Percentiles rank a stretch among this genome's conserved stretches.
Conservation (phyloP, 2,888 invertebrate genomes). For the Hyposoter dolosus region DNA sequence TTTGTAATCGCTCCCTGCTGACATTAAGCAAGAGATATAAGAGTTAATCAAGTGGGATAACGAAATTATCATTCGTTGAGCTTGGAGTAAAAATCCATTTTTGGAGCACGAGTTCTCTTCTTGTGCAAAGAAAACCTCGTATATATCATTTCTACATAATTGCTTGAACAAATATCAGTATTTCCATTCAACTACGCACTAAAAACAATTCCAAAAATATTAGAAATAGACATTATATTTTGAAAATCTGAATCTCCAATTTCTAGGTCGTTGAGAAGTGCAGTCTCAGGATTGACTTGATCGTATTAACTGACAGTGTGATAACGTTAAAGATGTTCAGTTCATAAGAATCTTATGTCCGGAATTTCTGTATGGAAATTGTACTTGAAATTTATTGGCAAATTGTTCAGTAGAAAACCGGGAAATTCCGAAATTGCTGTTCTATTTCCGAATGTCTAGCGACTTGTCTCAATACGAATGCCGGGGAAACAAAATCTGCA, state of each 20-base stretch:
- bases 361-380: background rate
- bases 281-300: slow-evolving; percentile 48
- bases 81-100: slow-evolving; percentile 38
- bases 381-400: background rate
- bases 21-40: slow-evolving; percentile 32
- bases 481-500: background rate
- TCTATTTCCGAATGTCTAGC: background rate
- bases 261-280: slow-evolving; percentile 45
- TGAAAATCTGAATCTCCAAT: slow-evolving; percentile 8
- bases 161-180: slow-evolving; percentile 72
- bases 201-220: slow-evolving; percentile 40
- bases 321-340: background rate
- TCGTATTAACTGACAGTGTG: slow-evolving; percentile 53
- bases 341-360: background rate
- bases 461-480: background rate
- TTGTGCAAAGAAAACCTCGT: slow-evolving; percentile 29
- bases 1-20: slow-evolving; percentile 10
- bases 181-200: slow-evolving; percentile 67
- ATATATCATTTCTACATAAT: slow-evolving; percentile 68
- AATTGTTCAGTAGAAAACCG: background rate
- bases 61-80: slow-evolving; percentile 23
- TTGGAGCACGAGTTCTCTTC: slow-evolving; percentile 29
- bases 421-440: background rate
- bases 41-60: slow-evolving; percentile 33
- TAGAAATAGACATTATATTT: background rate